A percentile compares a stretch with the other conserved stretches of the same genome.
phyloP scores from a whole-genome alignment of 2,113 vertebrate species.

The Dipodomys spectabilis region DNA sequence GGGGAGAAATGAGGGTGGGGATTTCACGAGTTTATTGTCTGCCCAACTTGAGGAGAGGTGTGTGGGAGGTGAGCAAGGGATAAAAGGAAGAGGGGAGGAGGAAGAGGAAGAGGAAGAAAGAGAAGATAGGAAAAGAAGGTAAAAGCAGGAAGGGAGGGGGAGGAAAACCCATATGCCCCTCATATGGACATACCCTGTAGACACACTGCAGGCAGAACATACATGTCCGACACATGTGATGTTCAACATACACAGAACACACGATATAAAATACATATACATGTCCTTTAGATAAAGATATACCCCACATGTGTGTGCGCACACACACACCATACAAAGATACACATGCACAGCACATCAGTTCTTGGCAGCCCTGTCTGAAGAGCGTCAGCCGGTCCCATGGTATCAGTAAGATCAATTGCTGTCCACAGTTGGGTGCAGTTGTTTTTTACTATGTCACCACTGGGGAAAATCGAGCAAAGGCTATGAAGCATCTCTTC shows the following conservation, averaged over 20 bases:
- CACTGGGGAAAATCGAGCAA: background rate
- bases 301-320: background rate
- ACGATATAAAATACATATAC: no score
- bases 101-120: no score
- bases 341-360: background rate
- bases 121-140: background rate
- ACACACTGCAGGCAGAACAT: background rate
- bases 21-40: background rate
- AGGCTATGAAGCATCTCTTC: background rate
- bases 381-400: background rate
- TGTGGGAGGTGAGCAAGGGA: background rate
- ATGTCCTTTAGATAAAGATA: no score
- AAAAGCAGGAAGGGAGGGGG: background rate
- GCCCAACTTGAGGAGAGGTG: no score
- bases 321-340: background rate
- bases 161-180: background rate
- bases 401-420: background rate
- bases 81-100: background rate
- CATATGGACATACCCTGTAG: background rate
- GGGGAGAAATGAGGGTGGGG: background rate
- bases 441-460: background rate
- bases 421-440: no score
- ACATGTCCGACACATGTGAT: background rate
- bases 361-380: background rate
- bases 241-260: no score